These are phyloP conservation scores for Lissonota sp. DNA, from an alignment of 2,888 invertebrate genomes.

Conservation along the genomic window DNA sequence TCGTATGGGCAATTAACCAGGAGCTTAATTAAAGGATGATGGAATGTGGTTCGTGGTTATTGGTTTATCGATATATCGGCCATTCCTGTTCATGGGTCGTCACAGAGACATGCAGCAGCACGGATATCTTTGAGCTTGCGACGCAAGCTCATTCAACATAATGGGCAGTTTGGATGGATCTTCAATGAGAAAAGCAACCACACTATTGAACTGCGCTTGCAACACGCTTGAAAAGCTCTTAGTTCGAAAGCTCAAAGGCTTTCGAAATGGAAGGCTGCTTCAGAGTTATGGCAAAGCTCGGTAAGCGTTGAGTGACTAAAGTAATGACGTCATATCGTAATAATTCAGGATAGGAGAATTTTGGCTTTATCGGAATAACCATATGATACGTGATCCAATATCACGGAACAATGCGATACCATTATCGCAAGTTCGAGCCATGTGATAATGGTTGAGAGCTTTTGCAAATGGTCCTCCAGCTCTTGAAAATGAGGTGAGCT, in stretches of 20 bases:
- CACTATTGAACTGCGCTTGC: neutral
- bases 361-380: constrained; percentile 66
- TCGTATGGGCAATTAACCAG: too few species aligned
- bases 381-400: constrained; percentile 63
- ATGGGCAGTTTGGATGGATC: neutral
- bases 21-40: too few species aligned
- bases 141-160: neutral
- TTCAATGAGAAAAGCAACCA: neutral
- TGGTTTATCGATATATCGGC: too few species aligned
- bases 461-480: too few species aligned
- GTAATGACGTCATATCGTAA: constrained; percentile 48
- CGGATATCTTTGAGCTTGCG: neutral
- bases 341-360: constrained; percentile 64
- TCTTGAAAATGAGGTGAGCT: too few species aligned
- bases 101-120: too few species aligned
- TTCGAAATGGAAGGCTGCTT: constrained; percentile 16
- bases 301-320: constrained; percentile 40
- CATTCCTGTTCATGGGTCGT: too few species aligned
- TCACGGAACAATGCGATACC: constrained; percentile 45
- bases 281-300: constrained; percentile 55
- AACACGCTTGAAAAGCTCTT: neutral
- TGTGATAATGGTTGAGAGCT: constrained; percentile 41
- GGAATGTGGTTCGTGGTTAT: too few species aligned
- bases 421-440: constrained; percentile 4
- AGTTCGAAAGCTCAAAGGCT: neutral